A percentile compares a stretch with the other conserved stretches of the same genome.
These are phyloP conservation scores for Illadopsis cleaveri DNA, from an alignment of 2,113 vertebrate species.

Conservation along the genomic window DNA sequence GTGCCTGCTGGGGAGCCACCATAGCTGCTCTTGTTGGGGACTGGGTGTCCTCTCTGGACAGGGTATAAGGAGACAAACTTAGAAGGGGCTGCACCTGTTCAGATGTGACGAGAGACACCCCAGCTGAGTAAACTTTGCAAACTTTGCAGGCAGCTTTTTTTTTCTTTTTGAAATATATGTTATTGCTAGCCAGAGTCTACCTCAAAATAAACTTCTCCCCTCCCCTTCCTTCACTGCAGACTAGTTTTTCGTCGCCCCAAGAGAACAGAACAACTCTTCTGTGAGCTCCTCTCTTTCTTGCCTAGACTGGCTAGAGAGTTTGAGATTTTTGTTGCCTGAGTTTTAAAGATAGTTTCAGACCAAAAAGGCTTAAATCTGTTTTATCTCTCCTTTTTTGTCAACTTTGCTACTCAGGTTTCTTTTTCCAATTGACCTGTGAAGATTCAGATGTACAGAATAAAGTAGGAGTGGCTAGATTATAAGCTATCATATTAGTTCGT, in stretches of 20 bases:
- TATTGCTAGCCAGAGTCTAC: background rate
- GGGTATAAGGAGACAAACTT: background rate
- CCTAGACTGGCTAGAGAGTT: background rate
- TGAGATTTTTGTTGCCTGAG: background rate
- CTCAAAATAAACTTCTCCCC: background rate
- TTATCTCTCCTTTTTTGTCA: background rate
- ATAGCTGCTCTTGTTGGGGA: background rate
- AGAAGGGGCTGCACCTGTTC: background rate
- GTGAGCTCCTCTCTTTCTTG: background rate
- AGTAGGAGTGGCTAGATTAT: background rate
- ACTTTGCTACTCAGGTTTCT: background rate
- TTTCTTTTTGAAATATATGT: background rate
- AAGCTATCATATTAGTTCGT: background rate
- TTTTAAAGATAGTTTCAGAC: background rate
- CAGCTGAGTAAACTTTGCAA: slow-evolving; percentile 54
- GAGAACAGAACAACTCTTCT: background rate
- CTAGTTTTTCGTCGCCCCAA: background rate
- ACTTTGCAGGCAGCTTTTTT: background rate
- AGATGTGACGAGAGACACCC: background rate
- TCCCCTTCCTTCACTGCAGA: background rate
- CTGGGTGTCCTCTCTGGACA: background rate
- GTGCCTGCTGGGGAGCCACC: rapidly evolving
- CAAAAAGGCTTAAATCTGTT: background rate
- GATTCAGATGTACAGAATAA: background rate
- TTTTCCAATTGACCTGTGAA: background rate